Conservation (phyloP, 2,888 invertebrate genomes). For the Tinea semifulvella region DNA sequence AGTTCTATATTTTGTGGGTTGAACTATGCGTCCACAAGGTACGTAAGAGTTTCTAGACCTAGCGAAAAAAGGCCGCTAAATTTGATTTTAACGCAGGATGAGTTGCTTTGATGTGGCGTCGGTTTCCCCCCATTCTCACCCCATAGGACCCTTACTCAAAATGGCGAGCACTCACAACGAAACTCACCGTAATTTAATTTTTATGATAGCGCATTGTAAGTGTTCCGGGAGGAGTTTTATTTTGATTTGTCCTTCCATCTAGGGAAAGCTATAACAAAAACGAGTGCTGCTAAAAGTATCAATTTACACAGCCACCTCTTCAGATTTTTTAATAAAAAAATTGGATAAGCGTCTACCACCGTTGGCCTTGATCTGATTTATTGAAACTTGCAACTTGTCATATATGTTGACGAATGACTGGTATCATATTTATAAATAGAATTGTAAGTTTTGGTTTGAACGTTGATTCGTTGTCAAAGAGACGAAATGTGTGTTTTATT, state of each 20-base stretch:
- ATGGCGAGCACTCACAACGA: conserved; percentile 58
- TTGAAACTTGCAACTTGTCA: no score
- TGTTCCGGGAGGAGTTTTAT: conserved; percentile 47
- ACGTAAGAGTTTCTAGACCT: conserved; percentile 27
- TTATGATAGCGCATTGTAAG: conserved; percentile 63
- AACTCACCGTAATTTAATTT: conserved; percentile 64
- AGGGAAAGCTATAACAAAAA: conserved; percentile 8
- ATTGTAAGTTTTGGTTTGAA: no score
- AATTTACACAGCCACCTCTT: no score
- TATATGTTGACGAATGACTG: no score
- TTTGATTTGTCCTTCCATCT: conserved; percentile 33
- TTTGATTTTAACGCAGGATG: conserved; percentile 54
- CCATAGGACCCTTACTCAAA: conserved; percentile 34
- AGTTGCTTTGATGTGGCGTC: conserved; percentile 57
- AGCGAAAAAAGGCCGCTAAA: conserved; percentile 57
- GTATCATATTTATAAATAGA: no score
- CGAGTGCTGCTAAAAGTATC: neutral
- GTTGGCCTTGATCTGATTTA: no score
- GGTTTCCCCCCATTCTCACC: conserved; percentile 25
- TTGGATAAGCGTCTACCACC: no score
- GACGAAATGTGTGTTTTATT: no score
- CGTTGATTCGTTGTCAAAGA: no score
- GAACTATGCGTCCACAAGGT: no score
- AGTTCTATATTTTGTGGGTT: no score
- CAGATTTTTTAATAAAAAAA: no score